A percentile compares a stretch with the other conserved stretches of the same genome.
These are phyloP conservation scores for Engraulis encrasicolus DNA, from an alignment of 2,113 vertebrate species.

Conservation along the genomic window DNA sequence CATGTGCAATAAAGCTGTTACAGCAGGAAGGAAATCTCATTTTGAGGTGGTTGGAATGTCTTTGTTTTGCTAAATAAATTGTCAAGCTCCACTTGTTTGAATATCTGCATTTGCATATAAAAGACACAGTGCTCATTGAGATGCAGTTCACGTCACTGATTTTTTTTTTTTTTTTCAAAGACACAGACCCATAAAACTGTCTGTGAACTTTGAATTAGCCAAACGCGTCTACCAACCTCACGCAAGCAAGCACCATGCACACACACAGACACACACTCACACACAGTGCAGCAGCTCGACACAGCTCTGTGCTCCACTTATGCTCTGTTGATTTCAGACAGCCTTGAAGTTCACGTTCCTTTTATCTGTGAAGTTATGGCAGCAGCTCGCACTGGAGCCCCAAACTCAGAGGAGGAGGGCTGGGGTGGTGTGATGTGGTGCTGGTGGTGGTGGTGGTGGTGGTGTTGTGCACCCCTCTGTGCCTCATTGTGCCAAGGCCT, in stretches of 20 bases:
- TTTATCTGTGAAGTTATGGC: slow-evolving; percentile 23
- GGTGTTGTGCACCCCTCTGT: slow-evolving; percentile 22
- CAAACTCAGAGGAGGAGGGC: slow-evolving; percentile 22
- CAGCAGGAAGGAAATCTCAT: too few relatives aligned
- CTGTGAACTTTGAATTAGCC: neutral
- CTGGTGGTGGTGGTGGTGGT: too few relatives aligned
- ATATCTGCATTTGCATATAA: slow-evolving; percentile 73
- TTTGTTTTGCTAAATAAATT: neutral
- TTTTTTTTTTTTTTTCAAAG: neutral
- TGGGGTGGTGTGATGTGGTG: too few relatives aligned
- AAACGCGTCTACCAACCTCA: neutral
- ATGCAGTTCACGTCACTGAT: slow-evolving; percentile 61
- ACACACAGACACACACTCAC: too few relatives aligned
- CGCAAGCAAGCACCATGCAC: neutral
- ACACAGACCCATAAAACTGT: neutral
- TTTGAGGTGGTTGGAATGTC: neutral
- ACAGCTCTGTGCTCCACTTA: neutral
- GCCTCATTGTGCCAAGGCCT: slow-evolving; percentile 34
- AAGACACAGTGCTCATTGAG: slow-evolving; percentile 73
- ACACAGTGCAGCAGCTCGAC: neutral
- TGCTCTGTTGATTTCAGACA: neutral
- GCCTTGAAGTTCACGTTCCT: neutral
- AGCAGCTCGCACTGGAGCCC: slow-evolving; percentile 30
- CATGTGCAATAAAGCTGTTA: too few relatives aligned
- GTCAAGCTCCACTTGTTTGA: neutral